These are phyloP conservation scores for Upupa epops DNA, from an alignment of 2,113 vertebrate genomes.

Conservation along the genomic window DNA sequence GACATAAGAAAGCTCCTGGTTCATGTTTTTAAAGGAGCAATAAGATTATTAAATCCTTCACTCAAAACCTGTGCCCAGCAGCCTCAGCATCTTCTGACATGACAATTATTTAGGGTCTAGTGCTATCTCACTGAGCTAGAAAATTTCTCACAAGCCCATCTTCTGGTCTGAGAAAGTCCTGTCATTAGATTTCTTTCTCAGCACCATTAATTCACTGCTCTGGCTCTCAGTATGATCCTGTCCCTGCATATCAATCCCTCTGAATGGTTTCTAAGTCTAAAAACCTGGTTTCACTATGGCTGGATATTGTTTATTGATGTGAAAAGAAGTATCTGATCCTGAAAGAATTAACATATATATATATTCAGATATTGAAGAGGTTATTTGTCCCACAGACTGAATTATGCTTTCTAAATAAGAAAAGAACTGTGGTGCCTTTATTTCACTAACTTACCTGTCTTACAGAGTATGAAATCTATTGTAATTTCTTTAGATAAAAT, in stretches of 20 bases:
- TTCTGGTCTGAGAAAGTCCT: background rate
- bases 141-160: background rate
- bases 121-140: background rate
- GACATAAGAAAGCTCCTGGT: background rate
- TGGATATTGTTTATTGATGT: background rate
- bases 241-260: background rate
- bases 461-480: background rate
- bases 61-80: background rate
- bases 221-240: background rate
- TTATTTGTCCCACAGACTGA: background rate
- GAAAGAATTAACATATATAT: background rate
- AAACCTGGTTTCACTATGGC: background rate
- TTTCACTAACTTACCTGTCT: background rate
- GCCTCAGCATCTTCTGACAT: background rate
- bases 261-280: background rate
- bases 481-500: background rate
- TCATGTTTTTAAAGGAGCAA: background rate
- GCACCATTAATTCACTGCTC: background rate
- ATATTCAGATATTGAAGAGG: background rate
- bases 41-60: background rate
- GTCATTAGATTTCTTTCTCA: background rate
- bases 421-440: background rate
- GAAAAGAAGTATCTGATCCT: background rate
- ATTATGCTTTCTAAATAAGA: conserved; percentile 3
- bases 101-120: background rate